phyloP scores from a whole-genome alignment of 2,113 vertebrate species.

The Limanda limanda region DNA sequence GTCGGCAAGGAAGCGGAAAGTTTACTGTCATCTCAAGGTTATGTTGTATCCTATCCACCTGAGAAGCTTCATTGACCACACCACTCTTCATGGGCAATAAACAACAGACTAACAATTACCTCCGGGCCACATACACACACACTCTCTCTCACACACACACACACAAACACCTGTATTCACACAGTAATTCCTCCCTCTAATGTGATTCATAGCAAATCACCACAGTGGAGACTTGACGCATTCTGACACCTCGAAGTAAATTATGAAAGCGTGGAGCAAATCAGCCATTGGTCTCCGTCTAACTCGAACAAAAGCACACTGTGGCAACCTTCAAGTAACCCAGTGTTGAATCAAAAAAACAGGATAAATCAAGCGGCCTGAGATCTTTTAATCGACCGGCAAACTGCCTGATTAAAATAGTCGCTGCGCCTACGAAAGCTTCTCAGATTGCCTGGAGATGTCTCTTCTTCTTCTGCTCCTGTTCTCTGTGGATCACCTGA shows the following conservation, averaged over 20 bases:
- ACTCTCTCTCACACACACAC: constrained; percentile 27
- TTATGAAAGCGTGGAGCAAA: constrained; percentile 65
- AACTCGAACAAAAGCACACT: constrained; percentile 57
- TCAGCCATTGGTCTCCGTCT: constrained; percentile 59
- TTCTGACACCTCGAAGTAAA: constrained; percentile 66
- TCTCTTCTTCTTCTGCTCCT: constrained; percentile 30
- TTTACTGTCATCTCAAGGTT: constrained; percentile 76
- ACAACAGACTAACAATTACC: constrained; percentile 65
- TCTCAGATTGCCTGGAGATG: constrained; percentile 26
- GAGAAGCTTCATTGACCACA: constrained; percentile 74
- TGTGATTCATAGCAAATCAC: constrained; percentile 58
- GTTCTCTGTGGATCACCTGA: constrained; percentile 19
- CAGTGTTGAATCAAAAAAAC: constrained; percentile 56
- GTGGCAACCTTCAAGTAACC: constrained; percentile 54
- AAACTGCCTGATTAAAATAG: constrained; percentile 64
- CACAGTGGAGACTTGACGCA: constrained; percentile 31
- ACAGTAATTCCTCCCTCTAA: constrained; percentile 53
- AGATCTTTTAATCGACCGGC: constrained; percentile 53
- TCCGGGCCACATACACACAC: constrained; percentile 23
- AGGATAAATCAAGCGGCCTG: constrained; percentile 66
- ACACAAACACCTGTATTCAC: constrained; percentile 35
- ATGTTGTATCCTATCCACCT: constrained; percentile 65
- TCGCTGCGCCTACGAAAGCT: constrained; percentile 31
- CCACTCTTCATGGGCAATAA: constrained; percentile 73
- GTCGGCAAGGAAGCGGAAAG: constrained; percentile 47